A percentile compares a stretch with the other conserved stretches of the same genome.
Conservation (phyloP, 2,113 vertebrate genomes). For the Lampris megalopsis region DNA sequence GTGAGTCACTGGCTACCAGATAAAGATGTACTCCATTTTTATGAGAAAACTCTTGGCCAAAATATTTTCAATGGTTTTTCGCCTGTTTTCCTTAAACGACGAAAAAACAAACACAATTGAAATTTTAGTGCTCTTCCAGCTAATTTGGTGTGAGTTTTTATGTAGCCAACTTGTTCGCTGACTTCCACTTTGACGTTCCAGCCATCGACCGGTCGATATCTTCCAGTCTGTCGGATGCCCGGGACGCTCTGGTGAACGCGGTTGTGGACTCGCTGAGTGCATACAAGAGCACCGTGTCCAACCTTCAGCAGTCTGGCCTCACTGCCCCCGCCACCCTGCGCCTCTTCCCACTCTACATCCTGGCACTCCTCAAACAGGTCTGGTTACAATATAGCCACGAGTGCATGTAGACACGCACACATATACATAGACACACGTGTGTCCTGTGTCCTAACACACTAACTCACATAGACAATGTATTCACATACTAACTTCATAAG, state of each 20-base stretch:
- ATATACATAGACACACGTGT: background rate
- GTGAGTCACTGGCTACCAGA: conserved; percentile 70
- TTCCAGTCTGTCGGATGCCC: conserved; percentile 91
- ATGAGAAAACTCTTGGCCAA: too few relatives aligned
- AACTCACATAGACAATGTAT: background rate
- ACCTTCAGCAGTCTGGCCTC: conserved; percentile 87
- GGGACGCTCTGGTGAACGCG: conserved; percentile 94
- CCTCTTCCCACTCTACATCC: conserved; percentile 92
- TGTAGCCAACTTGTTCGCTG: background rate
- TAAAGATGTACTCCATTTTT: too few relatives aligned
- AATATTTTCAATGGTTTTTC: too few relatives aligned
- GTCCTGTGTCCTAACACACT: background rate
- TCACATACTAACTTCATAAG: background rate
- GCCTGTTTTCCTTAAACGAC: too few relatives aligned
- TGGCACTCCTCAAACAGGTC: conserved; percentile 97
- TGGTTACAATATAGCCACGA: background rate
- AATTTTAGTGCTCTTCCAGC: too few relatives aligned
- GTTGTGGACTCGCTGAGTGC: conserved; percentile 90
- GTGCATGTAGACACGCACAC: background rate
- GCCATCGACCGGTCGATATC: conserved; percentile 94
- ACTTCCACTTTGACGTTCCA: conserved; percentile 46
- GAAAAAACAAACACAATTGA: too few relatives aligned
- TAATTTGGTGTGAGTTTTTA: too few relatives aligned
- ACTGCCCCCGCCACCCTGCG: conserved; percentile 87
- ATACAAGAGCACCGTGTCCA: conserved; percentile 88